phyloP scores from a whole-genome alignment of 2,797 vertebrate species.

The Mormyrus proboscirostris region DNA sequence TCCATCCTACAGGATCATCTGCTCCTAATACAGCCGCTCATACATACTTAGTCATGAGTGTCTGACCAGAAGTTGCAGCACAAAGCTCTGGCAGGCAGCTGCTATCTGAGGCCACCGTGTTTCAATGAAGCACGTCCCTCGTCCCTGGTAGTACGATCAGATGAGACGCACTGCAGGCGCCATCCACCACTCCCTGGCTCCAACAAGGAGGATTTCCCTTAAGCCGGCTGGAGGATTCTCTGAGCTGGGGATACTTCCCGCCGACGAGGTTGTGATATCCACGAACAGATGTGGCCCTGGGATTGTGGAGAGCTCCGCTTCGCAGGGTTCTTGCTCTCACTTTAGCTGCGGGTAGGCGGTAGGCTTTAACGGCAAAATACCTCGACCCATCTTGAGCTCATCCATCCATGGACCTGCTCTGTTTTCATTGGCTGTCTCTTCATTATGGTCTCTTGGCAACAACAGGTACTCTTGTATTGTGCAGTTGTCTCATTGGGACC shows the following conservation, averaged over 20 bases:
- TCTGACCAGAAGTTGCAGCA: constrained; percentile 29
- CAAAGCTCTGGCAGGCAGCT: constrained; percentile 3
- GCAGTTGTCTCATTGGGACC: background rate
- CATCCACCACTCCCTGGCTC: too few relatives aligned
- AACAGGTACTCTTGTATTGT: background rate
- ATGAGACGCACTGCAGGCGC: constrained; percentile 33
- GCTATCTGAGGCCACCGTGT: background rate
- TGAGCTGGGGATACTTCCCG: background rate
- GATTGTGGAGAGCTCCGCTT: background rate
- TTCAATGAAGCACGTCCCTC: constrained; percentile 26
- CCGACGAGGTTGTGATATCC: constrained; percentile 31
- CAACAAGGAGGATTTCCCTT: background rate
- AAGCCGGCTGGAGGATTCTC: background rate
- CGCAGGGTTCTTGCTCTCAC: background rate
- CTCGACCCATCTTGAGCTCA: background rate
- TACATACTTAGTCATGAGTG: constrained; percentile 30
- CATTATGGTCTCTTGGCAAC: background rate
- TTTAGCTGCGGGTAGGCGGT: background rate
- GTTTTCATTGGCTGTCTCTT: background rate
- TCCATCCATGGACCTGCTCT: background rate
- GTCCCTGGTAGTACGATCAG: constrained; percentile 45
- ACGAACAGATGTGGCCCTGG: background rate
- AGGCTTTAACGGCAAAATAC: background rate
- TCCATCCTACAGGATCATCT: background rate
- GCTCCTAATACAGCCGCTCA: constrained; percentile 37